A percentile compares a stretch with the other conserved stretches of the same genome.
phyloP scores from a whole-genome alignment of 2,797 vertebrate genomes.

The Babyrousa celebensis region DNA sequence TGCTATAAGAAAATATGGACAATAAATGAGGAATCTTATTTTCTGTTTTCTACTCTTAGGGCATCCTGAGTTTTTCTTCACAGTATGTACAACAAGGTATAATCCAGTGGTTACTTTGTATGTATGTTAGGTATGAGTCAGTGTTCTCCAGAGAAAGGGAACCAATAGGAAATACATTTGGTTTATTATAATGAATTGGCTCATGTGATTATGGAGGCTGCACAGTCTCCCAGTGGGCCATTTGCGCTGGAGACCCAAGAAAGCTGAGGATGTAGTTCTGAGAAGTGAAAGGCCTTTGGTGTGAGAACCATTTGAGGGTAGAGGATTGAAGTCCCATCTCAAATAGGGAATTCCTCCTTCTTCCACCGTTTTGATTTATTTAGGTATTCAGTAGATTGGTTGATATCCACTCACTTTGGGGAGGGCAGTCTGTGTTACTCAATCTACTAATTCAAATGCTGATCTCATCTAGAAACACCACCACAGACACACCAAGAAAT shows the following conservation, averaged over 20 bases:
- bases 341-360: not conserved
- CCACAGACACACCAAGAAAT: not conserved
- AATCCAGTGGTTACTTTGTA: not conserved
- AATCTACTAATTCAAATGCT: not conserved
- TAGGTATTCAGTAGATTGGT: not conserved
- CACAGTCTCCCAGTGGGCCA: not conserved
- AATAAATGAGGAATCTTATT: constrained; percentile 7
- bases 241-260: not conserved
- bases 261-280: not conserved
- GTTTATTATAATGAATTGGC: constrained; percentile 2
- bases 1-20: not conserved
- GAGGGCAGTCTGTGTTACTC: not conserved
- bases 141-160: constrained; percentile 13
- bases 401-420: not conserved
- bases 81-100: accelerated
- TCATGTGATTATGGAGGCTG: not conserved
- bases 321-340: not conserved
- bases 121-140: not conserved
- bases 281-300: not conserved
- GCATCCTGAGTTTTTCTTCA: not conserved
- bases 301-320: not conserved
- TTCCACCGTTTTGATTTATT: constrained; percentile 1
- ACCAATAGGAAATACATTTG: not conserved
- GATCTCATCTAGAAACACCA: not conserved
- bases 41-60: constrained; percentile 26